Evolutionary conservation across 1,140 invertebrate species (phyloP), one percentile per base, ranked within the genome.

Genomic region (Nasonia vitripennis): DNA sequence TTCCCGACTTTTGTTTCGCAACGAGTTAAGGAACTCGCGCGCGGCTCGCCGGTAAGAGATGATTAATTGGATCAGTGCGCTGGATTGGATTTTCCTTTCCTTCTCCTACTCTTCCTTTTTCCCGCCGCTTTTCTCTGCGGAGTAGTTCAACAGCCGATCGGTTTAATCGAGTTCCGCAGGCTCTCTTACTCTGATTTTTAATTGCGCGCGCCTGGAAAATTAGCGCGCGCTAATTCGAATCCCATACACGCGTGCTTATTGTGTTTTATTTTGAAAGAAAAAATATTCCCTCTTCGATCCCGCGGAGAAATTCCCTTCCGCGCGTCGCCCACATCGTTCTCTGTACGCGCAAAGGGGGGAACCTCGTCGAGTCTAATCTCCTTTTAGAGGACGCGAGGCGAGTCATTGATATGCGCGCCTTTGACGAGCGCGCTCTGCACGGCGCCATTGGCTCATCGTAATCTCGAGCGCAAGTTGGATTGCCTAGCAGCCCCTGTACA

Each of bases 391-490:
- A 90, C 88, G 89, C 89, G 88, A 71, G 11, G 27, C 68, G 12
- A 27, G 68, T 71, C 68, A 71, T 71, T 71, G 68, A 71, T 71
- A 71, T 71, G 68, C 68, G 68, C 68, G 68, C 10, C 68, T 71
- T 71, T 71, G 68, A 41, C 37, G 73, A 1, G 90, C 88, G 89
- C 89, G 89, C 87, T 90, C 89, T 91, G 7, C 91, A 89, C 12
- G 6, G 41, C 88, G 89, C 91, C 91, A 92, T 92, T 93, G 91
- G 91, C 91, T 91, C 91, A 78, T 78, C 89, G 90, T 92, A 92
- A 92, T 92, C 91, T 91, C 89, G 89, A 17, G 23, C 90, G 92
- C 91, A 91, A 91, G 92, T 92, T 91, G 88, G 91, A 89, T 92
- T 91, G 91, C 91, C 89, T 91, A 90, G 90, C 89, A 89, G 55